These are phyloP conservation scores for Tragelaphus scriptus DNA, from an alignment of 2,113 vertebrate genomes.

Conservation along the genomic window DNA sequence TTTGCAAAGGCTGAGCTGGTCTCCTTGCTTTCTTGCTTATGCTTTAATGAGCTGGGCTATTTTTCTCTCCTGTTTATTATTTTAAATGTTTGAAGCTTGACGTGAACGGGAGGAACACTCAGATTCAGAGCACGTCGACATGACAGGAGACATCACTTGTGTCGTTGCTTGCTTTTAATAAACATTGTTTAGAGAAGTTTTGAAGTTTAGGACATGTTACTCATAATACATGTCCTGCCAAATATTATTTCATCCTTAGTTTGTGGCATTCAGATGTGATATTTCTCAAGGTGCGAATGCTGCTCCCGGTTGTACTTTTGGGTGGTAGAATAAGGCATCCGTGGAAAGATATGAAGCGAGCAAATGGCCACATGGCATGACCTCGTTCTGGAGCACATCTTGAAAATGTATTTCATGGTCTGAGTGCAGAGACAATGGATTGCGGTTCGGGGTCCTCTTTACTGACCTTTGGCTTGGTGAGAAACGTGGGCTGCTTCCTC, in stretches of 20 bases:
- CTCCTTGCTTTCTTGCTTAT: not conserved
- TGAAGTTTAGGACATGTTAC: not conserved
- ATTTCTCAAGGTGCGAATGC: not conserved
- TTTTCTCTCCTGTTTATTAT: conserved; percentile 39
- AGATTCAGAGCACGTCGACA: not conserved
- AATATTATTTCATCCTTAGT: not conserved
- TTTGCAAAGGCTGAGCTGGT: not conserved
- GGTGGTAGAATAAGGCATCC: not conserved
- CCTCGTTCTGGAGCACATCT: conserved; percentile 28
- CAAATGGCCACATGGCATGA: not conserved
- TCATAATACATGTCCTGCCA: not conserved
- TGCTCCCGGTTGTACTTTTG: not conserved
- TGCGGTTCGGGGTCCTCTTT: not conserved
- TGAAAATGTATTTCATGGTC: conserved; percentile 25
- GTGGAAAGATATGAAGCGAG: not conserved
- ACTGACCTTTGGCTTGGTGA: conserved; percentile 24
- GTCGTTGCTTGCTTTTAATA: not conserved
- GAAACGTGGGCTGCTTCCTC: not conserved
- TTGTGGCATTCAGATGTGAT: not conserved
- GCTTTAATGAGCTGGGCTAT: not conserved
- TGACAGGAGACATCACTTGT: not conserved
- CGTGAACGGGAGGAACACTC: not conserved
- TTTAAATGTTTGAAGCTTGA: conserved; percentile 28
- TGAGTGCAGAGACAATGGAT: conserved; percentile 13
- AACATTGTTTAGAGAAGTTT: not conserved